Base-by-base conservation (phyloP, 2,113 vertebrate species). In the Phylloscopus trochilus region DNA sequence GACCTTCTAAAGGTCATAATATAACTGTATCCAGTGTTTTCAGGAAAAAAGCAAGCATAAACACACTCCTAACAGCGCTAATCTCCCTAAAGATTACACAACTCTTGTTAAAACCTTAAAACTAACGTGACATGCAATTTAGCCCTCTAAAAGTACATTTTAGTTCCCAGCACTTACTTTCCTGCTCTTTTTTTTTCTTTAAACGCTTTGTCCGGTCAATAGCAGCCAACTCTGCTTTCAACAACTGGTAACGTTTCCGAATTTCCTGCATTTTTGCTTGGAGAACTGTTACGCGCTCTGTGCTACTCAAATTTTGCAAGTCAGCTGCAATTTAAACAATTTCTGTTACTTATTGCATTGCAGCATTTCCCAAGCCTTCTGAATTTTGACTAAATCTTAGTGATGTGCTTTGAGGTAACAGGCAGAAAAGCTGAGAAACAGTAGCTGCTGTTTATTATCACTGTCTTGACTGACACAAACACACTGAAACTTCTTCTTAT, bases 241-340 rank as follows among this genome's bases (percentile, higher is more conserved):
- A 98, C 60, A 98, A 98, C 94, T 99, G 97, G 96, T 99, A 99
- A 98, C 99, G 99, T 97, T 99, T 99, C 97, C 98, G 98, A 96
- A 99, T 99, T 98, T 99, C 99, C 95, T 99, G 99, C 44, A 99
- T 94, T 93, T 99, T 99, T 96, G 99, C 99, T 97, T 99, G 99
- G 94, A 99, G 99, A 95, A 99, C 96, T 15, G 99, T 98, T 92
- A 99, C 99, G 73, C 99, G 98, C 92, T 99, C 99, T 3, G 98
- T 96, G 63, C 99, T 98, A 96, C 85, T 98, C 99, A 99, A 97
- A 97, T 99, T 99, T 96, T 99, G 98, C 94, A 99, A 97, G 91
- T 99, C 99, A 93, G 98, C 99, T 99, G 87, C 70, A 86, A 97
- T 75, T 82, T 89, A 94, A 98, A 82, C 8, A 79, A 94, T 13